Evolutionary conservation across 2,113 vertebrate species (phyloP).

Genomic region (Thermophis baileyi): DNA sequence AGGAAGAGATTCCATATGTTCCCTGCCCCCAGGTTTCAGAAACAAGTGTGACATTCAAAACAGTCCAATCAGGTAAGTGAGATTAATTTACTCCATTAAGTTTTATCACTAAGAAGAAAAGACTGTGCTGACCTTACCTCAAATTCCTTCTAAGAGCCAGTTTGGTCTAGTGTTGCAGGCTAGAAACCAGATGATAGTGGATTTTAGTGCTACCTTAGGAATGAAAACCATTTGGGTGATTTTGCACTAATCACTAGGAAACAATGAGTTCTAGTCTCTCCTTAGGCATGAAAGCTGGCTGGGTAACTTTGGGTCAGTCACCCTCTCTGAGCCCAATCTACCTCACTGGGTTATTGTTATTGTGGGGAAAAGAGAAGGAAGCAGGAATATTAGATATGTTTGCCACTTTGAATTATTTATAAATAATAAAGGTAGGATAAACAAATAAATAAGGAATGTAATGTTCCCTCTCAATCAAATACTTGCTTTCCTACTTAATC

Average conservation of each 20-base stretch:
- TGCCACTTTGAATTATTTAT: neutral
- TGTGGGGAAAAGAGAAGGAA: neutral
- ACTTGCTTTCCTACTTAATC: neutral
- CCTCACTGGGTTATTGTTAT: neutral
- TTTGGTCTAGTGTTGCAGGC: neutral
- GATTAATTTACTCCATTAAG: neutral
- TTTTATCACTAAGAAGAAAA: neutral
- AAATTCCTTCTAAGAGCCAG: no score
- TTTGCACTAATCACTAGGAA: neutral
- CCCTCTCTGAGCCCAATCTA: neutral
- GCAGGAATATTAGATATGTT: neutral
- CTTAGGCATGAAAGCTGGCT: neutral
- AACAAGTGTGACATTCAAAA: neutral
- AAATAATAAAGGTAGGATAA: neutral
- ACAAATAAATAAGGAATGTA: neutral
- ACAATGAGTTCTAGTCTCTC: neutral
- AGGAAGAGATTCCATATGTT: neutral
- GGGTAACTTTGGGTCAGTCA: neutral
- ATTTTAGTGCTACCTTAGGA: neutral
- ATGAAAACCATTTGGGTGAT: neutral
- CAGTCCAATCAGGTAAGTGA: neutral
- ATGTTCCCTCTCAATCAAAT: neutral
- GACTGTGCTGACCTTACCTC: no score
- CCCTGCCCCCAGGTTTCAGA: neutral
- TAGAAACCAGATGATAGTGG: neutral